Evolutionary conservation across 2,113 vertebrate species (phyloP).

Genomic region (Proterorhinus semilunaris): DNA sequence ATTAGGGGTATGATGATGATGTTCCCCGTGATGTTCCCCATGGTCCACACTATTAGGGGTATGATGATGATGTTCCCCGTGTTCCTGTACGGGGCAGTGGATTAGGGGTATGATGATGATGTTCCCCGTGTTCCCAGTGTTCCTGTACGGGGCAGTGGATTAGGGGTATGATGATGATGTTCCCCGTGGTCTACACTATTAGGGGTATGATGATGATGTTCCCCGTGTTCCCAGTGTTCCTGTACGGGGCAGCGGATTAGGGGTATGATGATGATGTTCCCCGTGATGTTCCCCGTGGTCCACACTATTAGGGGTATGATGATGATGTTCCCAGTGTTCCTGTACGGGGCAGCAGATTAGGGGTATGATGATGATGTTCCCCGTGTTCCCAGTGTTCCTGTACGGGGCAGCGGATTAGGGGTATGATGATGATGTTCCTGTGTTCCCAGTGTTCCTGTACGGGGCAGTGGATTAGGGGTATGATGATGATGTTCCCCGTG

Average conservation of each 20-base stretch:
- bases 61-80: constrained; percentile 70
- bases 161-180: background rate
- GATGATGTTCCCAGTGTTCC: constrained; percentile 80
- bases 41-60: too few species aligned
- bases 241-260: constrained; percentile 84
- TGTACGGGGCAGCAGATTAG: constrained; percentile 83
- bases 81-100: constrained; percentile 89
- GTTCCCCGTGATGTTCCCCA: constrained; percentile 23
- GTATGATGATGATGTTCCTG: background rate
- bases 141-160: constrained; percentile 87
- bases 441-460: constrained; percentile 87
- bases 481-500: background rate
- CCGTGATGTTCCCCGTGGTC: constrained; percentile 82
- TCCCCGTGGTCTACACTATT: too few species aligned
- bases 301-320: constrained; percentile 14
- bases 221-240: constrained; percentile 81
- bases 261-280: background rate
- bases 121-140: constrained; percentile 77
- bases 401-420: constrained; percentile 82
- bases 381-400: constrained; percentile 83
- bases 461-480: constrained; percentile 76
- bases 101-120: too few species aligned
- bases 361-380: background rate
- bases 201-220: background rate
- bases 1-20: too few species aligned